Percentiles rank a stretch among this genome's conserved stretches.
These are phyloP conservation scores for Columba livia DNA, from an alignment of 2,113 vertebrate genomes.

Conservation along the genomic window DNA sequence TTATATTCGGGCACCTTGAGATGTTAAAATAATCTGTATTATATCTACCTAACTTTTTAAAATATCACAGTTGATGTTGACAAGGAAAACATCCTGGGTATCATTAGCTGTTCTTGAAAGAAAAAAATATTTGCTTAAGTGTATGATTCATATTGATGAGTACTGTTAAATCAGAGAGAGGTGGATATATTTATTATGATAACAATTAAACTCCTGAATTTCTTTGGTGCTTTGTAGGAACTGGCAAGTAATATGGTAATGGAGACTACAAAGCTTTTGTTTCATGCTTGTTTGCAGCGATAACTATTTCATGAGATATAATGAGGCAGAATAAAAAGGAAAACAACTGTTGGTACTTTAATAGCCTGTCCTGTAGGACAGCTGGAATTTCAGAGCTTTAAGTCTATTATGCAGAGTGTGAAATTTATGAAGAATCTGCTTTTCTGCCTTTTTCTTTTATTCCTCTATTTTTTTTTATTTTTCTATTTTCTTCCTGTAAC, in stretches of 20 bases:
- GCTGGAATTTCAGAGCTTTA: not conserved
- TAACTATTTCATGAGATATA: not conserved
- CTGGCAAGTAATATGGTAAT: not conserved
- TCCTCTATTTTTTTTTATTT: not conserved
- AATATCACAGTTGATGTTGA: not conserved
- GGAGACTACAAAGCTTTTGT: not conserved
- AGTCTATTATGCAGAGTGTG: not conserved
- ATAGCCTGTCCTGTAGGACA: constrained; percentile 20
- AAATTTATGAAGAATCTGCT: not conserved
- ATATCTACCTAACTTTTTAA: not conserved
- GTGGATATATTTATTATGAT: not conserved
- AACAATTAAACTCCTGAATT: not conserved
- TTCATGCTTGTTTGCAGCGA: not conserved
- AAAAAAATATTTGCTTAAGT: not conserved
- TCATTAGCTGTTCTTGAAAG: not conserved
- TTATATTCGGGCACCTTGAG: not conserved
- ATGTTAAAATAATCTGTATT: not conserved
- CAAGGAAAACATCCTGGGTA: not conserved
- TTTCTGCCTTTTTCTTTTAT: not conserved
- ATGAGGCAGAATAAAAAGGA: constrained; percentile 6
- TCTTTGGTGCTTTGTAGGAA: constrained; percentile 17
- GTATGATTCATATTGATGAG: not conserved
- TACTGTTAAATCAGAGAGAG: not conserved
- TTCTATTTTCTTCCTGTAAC: not conserved
- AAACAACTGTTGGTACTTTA: constrained; percentile 26